Base-by-base conservation (phyloP, 35 echinoderm and acorn worm species). In the Strongylocentrotus purpuratus region DNA sequence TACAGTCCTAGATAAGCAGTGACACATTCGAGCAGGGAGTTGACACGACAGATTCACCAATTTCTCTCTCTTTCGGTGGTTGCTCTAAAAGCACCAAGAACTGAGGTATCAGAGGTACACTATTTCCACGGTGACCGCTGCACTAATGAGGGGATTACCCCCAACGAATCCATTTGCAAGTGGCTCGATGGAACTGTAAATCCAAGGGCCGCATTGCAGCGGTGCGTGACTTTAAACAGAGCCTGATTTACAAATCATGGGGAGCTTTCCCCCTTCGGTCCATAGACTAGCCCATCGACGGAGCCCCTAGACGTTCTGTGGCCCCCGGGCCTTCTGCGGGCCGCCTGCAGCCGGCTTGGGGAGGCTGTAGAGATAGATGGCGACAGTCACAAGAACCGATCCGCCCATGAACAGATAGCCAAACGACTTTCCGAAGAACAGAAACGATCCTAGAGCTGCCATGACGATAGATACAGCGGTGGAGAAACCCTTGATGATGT, bases 401-500 rank as follows among this genome's bases (percentile, higher is more conserved):
- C 98, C 98, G 0, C 97, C 7, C 48, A 94, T 18, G 71, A 98
- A 99, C 10, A 88, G 48, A 0, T 92, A 31, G 25, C 97, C 97
- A 92, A 99, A 97, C 2, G 94, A 86, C 91, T 97, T 96, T 25
- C 92, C 61, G 85, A 99, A 99, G 48, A 98, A 45, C 86, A 97
- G 87, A 33, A 96, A 95, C 3, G 98, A 99, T 48, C 97, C 94
- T 4, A 99, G 25, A 7, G 97, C 97, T 31, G 98, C 96, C 65
- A 98, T 33, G 31, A 99, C 94, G n/a, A 99, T 99, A 25, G 98
- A 99, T 45, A 99, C 96, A 18, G 98, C 94, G 0, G 98, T 99
- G 13, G 98, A 99, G 92, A 99, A 99, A 7, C 98, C 98, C 87
- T 99, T 99, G 90, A 99, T 98, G 94, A 99, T 99, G 94, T 99